Conservation (phyloP, 2,888 invertebrate genomes). For the Amphipoea lucens region DNA sequence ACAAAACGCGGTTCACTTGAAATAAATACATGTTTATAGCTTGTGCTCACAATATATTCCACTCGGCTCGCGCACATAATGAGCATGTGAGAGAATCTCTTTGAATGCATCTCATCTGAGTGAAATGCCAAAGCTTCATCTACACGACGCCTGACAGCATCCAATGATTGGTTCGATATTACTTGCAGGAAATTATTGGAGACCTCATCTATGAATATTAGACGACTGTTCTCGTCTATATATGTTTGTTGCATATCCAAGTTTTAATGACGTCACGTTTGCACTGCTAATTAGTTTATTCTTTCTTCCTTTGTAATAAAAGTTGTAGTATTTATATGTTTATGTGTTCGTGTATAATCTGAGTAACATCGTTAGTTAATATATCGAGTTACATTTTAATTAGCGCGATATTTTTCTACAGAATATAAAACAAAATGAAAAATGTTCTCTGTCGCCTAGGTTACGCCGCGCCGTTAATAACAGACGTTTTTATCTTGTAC, state of each 20-base stretch:
- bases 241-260: slow-evolving; percentile 2
- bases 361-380: background rate
- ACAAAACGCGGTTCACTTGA: slow-evolving; percentile 10
- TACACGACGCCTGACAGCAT: slow-evolving; percentile 34
- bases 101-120: slow-evolving; percentile 51
- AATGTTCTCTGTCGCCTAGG: slow-evolving; percentile 1
- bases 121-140: slow-evolving; percentile 11
- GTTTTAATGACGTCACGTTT: background rate
- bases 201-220: slow-evolving; percentile 24
- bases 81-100: slow-evolving; percentile 33
- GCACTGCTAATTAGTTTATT: background rate
- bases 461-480: background rate
- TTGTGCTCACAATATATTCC: slow-evolving; percentile 13
- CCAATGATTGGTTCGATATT: slow-evolving; percentile 35
- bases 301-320: background rate
- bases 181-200: slow-evolving; percentile 25
- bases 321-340: background rate
- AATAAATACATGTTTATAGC: slow-evolving; percentile 35
- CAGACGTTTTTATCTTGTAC: slow-evolving; percentile 14
- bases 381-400: slow-evolving; percentile 52
- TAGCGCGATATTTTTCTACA: slow-evolving; percentile 17
- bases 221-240: too few relatives aligned
- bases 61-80: slow-evolving; percentile 16
- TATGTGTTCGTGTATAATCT: background rate
- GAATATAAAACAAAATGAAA: slow-evolving; percentile 13